Evolutionary conservation across 2,113 vertebrate genomes (phyloP).

Genomic region (Platichthys stellatus): DNA sequence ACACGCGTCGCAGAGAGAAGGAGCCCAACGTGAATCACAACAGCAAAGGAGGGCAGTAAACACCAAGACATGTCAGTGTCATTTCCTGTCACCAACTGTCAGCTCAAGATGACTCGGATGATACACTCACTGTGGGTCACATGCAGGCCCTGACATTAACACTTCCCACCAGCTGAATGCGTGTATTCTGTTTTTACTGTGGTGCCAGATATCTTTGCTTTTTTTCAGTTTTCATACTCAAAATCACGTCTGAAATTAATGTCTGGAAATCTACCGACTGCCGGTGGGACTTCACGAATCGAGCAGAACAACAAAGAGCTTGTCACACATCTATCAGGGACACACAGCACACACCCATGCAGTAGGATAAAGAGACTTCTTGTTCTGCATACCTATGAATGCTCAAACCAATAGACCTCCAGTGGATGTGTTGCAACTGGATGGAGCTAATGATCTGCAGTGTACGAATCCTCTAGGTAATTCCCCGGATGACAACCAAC

Average conservation of each 20-base stretch:
- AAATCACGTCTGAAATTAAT: background rate
- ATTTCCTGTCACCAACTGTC: constrained; percentile 44
- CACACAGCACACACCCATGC: background rate
- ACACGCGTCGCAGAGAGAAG: constrained; percentile 26
- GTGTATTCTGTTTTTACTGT: background rate
- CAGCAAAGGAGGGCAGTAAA: constrained; percentile 24
- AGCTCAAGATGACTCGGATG: constrained; percentile 38
- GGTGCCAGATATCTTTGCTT: background rate
- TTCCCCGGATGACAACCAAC: constrained; percentile 51
- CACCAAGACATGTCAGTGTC: constrained; percentile 47
- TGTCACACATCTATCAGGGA: background rate
- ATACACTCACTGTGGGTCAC: constrained; percentile 46
- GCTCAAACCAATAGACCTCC: constrained; percentile 38
- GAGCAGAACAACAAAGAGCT: constrained; percentile 10
- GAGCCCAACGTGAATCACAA: constrained; percentile 14
- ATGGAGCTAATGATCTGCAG: constrained; percentile 56
- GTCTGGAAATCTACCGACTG: background rate
- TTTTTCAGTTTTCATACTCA: constrained; percentile 16
- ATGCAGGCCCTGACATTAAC: constrained; percentile 50
- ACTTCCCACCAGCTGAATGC: constrained; percentile 51
- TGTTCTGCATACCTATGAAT: constrained; percentile 13
- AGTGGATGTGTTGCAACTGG: constrained; percentile 55
- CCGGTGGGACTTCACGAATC: background rate
- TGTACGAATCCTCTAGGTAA: constrained; percentile 45
- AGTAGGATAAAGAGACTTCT: background rate